Evolutionary conservation across 1,140 invertebrate species (phyloP).

Genomic region (Drosophila ananassae): DNA sequence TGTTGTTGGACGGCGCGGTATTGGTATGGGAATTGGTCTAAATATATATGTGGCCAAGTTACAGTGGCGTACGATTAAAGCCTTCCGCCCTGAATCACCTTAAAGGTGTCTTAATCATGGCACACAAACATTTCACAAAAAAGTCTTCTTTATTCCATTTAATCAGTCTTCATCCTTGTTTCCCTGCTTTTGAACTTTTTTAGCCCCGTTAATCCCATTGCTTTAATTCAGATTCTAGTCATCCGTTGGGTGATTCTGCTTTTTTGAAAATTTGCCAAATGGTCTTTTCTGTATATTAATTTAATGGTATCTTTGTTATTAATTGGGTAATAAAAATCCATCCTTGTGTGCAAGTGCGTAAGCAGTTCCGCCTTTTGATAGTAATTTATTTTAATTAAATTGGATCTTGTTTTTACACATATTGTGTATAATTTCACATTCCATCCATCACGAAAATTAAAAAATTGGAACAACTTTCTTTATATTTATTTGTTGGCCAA

Average conservation of each 20-base stretch:
- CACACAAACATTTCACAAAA: background rate
- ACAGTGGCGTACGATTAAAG: conserved; percentile 53
- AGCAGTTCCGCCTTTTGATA: conserved; percentile 17
- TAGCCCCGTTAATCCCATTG: conserved; percentile 14
- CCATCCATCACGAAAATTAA: no score
- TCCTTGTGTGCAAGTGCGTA: conserved; percentile 30
- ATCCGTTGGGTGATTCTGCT: conserved; percentile 15
- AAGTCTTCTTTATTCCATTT: conserved; percentile 1
- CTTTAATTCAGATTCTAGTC: conserved; percentile 16
- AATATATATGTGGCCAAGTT: conserved; percentile 55
- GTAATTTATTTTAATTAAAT: conserved; percentile 39
- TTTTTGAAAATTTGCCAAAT: conserved; percentile 44
- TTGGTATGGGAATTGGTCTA: conserved; percentile 63
- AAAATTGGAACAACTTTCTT: no score
- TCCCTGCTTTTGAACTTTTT: conserved; percentile 17
- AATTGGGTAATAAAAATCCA: conserved; percentile 50
- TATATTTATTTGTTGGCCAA: no score
- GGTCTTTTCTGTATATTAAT: conserved; percentile 29
- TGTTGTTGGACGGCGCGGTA: conserved; percentile 33
- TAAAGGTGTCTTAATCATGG: conserved; percentile 4
- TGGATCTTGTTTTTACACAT: background rate
- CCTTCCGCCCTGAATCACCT: conserved; percentile 26
- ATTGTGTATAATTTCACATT: background rate
- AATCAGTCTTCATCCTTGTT: conserved; percentile 5
- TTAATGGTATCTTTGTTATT: conserved; percentile 27